These are phyloP conservation scores for Saxicola maurus DNA, from an alignment of 2,797 vertebrate genomes.

Conservation along the genomic window DNA sequence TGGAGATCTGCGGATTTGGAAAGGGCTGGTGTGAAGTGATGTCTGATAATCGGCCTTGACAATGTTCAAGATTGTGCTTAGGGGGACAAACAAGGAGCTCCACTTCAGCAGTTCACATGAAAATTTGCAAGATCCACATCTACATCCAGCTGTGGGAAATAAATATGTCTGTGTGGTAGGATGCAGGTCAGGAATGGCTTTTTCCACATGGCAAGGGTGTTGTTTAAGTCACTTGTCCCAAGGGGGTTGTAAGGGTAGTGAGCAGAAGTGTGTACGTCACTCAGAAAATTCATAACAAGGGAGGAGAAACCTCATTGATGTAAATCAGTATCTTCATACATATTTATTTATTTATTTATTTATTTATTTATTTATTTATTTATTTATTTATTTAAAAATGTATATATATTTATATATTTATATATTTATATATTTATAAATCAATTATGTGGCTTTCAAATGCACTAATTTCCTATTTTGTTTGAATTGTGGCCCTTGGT, in stretches of 20 bases:
- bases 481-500: background rate
- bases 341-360: too few species aligned
- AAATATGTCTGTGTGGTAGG: background rate
- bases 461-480: conserved; percentile 33
- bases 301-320: background rate
- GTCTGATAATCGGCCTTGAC: conserved; percentile 40
- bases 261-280: background rate
- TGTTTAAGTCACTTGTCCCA: background rate
- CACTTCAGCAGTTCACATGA: background rate
- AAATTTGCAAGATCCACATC: background rate
- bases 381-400: rapidly evolving
- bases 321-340: background rate
- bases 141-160: background rate
- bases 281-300: background rate
- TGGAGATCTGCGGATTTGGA: background rate
- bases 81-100: conserved; percentile 19
- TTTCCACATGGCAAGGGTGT: background rate
- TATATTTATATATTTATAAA: background rate
- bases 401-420: too few species aligned
- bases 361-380: too few species aligned
- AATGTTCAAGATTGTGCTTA: conserved; percentile 35
- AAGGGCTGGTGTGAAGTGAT: conserved; percentile 32
- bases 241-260: rapidly evolving
- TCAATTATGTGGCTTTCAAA: conserved; percentile 27
- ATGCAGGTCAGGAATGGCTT: background rate